Evolutionary conservation across 2,113 vertebrate genomes (phyloP), one percentile per base, ranked within the genome.

Genomic region (Pachycephala philippinensis): DNA sequence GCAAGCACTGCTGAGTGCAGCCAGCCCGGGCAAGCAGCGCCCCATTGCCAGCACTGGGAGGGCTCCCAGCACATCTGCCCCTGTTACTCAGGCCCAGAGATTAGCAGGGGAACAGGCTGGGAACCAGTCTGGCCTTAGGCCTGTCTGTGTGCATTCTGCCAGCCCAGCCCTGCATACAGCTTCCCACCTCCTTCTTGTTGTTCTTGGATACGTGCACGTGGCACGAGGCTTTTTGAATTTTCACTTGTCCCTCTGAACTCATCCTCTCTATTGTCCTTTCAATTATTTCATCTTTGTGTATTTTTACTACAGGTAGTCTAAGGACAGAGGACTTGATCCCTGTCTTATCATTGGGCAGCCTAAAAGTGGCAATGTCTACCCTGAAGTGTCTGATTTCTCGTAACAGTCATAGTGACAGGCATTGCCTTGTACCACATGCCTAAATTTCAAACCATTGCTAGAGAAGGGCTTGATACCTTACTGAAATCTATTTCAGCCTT

Each of bases 41-140:
- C 45, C 50, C 33, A 4, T 3, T 15, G 11, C 40, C 3, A 0
- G 60, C 2, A 0, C 37, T 54, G 28, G 12, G 20, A n/a, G 57
- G 13, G 61, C 47, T 80, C 39, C 47, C 78, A 72, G 50, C 31
- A 57, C 75, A 27, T 24, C 72, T 59, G 57, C 5, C 53, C 45
- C 44, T 18, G 18, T 22, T 18, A 10, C 14, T 27, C 16, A 21
- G 27, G 15, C 35, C 22, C 17, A 40, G 61, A 70, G 37, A 16
- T 33, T 1, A n/a, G 45, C 37, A 53, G 40, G 13, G 31, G 19
- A 42, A 44, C 20, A 23, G 54, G 15, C 39, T 90, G 50, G 59
- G 59, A 50, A 21, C 31, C 40, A 31, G 17, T 40, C 50, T 23
- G 28, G 16, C 11, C 17, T 35, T 14, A 49, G 63, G n/a, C 20